phyloP scores from a whole-genome alignment of 1,140 invertebrate genomes.

The Lineus longissimus region DNA sequence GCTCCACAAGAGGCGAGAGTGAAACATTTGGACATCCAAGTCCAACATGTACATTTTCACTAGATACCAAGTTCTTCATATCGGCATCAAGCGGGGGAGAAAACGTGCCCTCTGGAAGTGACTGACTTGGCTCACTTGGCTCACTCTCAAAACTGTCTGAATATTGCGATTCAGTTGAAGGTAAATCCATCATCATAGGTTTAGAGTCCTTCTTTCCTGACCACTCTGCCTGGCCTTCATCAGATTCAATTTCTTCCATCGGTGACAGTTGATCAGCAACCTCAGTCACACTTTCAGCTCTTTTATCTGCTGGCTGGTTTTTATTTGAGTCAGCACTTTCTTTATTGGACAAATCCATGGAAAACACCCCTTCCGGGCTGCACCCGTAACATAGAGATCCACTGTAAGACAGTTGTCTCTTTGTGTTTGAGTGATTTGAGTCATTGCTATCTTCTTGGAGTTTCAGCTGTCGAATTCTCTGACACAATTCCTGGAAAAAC shows the following conservation, averaged over 20 bases:
- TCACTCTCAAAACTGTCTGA: not conserved
- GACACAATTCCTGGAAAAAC: conserved; percentile 52
- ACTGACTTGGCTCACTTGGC: not conserved
- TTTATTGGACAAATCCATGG: not conserved
- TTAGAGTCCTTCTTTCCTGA: too few species aligned
- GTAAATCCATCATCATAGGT: too few species aligned
- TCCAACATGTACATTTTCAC: not conserved
- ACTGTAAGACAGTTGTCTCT: not conserved
- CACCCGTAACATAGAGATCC: not conserved
- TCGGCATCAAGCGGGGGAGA: conserved; percentile 8
- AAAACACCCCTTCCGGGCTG: not conserved
- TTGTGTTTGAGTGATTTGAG: not conserved
- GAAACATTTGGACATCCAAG: conserved; percentile 47
- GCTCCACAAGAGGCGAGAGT: conserved; percentile 40
- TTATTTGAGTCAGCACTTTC: not conserved
- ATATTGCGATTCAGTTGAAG: not conserved
- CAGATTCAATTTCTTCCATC: too few species aligned
- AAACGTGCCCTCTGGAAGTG: conserved; percentile 7
- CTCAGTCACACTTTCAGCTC: not conserved
- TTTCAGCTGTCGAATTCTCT: conserved; percentile 5
- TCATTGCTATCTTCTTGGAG: not conserved
- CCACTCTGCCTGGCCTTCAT: too few species aligned
- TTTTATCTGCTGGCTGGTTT: not conserved
- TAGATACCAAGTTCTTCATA: conserved; percentile 7
- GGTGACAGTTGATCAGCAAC: not conserved